Evolutionary conservation across 1,140 invertebrate species (phyloP), one percentile per base, ranked within the genome.

Genomic region (Drepana arcuata): DNA sequence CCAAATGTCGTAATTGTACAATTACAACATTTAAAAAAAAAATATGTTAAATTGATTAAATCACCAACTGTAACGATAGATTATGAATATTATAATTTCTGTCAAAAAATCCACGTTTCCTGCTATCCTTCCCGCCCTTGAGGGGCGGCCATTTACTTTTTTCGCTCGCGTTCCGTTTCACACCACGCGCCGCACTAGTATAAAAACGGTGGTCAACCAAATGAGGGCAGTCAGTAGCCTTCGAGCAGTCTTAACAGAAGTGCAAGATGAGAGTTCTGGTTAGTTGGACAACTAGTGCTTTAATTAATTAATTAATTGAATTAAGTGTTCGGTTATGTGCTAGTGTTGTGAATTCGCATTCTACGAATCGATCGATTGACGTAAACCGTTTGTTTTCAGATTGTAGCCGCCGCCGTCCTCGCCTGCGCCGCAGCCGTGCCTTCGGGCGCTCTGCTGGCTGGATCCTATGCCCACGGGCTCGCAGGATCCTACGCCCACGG

Each of bases 221-320:
- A 70, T 63, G 60, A 73, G 68, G 71, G 63, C 74, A 81, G 54
- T 77, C 77, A 81, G 74, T 81, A 81, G 77, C 77, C 59, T 62
- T 67, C 74, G 77, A 62, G 77, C 74, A 81, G 77, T 81, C 77
- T 77, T 70, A 57, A 41, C 63, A 71, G 77, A 82, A 82, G 72
- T 82, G 71, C 77, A 82, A 57, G 74, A 81, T 81, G 77, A 79
- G 77, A 81, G 55, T 81, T 73, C 77, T 81, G 77, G 77, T 79
- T 54, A 73, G 77, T 77, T 66, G 27, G 38, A 25, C 46, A 5
- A 21, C 4, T 9, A 21, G 9, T 21, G 18, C 4, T 5, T 21
- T 5, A 9, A 4, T 26, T 7, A 26, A 26, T 26, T 26, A 6
- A 5, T 5, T 4, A 5, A 21, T 9, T 21, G 4, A 5, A 21